Base-by-base conservation (phyloP, 2,888 invertebrate species). In the Anthophora plumipes region DNA sequence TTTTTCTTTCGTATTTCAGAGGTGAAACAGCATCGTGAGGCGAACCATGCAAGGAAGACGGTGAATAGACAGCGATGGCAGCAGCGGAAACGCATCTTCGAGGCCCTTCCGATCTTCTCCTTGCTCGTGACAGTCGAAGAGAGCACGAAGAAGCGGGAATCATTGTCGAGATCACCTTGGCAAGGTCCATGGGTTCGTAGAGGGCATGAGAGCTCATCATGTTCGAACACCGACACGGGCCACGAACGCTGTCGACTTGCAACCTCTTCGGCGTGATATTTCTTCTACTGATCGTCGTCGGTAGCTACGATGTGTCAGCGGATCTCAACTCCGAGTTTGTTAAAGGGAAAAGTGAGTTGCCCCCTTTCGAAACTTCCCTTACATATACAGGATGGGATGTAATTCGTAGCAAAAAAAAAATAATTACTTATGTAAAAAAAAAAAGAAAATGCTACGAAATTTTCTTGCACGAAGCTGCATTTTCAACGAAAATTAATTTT, bases 311-410 rank as follows among this genome's bases (percentile, higher is more conserved):
- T 90, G 92, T 90, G 70, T 88, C 89, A 73, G 91, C 91, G 67
- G 92, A 93, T 73, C 90, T 91, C 85, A 91, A 94, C 89, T 96
- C 96, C 88, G 96, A 96, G 93, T 96, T 96, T 93, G 96, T 96
- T 93, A 96, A 96, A 94, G 96, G 96, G 93, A 96, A 96, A 94
- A 96, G 96, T 96, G 95, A 96, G 96, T 96, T 69, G 25, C 1
- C 7, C 12, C 57, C 12, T 2, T n/a, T 14, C 4, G 50, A 22
- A 75, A 22, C 22, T 1, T 6, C 11, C 9, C 1, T 14, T 8
- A 7, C 20, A n/a, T n/a, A n/a, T n/a, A n/a, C n/a, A n/a, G n/a
- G n/a, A n/a, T n/a, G n/a, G n/a, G n/a, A n/a, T n/a, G n/a, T n/a
- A n/a, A n/a, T n/a, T n/a, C n/a, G n/a, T n/a, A n/a, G n/a, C n/a